Percentiles rank a stretch among this genome's conserved stretches.
phyloP scores from a whole-genome alignment of 2,888 invertebrate genomes.

The Lycocerus yunnanus region DNA sequence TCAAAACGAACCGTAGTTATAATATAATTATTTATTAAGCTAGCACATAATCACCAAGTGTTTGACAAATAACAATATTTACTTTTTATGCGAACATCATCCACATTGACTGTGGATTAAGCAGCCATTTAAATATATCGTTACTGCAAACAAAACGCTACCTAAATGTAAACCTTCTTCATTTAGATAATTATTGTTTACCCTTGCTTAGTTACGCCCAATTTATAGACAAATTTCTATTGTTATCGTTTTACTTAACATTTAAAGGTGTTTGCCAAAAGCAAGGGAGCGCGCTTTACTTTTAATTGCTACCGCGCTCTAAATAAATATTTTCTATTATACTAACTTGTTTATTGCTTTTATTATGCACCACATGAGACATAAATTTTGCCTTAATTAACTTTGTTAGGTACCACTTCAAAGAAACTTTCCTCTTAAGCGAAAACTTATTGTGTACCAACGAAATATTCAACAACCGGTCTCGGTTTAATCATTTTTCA shows the following conservation, averaged over 20 bases:
- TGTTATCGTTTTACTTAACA: conserved; percentile 22
- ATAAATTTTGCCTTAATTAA: background rate
- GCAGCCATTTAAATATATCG: conserved; percentile 41
- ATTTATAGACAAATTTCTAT: conserved; percentile 36
- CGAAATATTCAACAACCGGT: background rate
- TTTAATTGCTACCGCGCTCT: conserved; percentile 3
- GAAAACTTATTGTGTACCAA: background rate
- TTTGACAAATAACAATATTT: conserved; percentile 55
- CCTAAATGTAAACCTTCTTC: conserved; percentile 37
- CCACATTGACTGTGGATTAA: conserved; percentile 42
- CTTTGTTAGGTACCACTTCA: background rate
- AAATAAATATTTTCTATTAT: background rate
- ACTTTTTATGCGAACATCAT: conserved; percentile 46
- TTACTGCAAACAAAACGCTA: conserved; percentile 36
- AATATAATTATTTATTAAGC: conserved; percentile 43
- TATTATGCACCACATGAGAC: background rate
- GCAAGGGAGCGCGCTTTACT: background rate
- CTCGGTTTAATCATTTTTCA: background rate
- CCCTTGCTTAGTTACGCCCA: conserved; percentile 37
- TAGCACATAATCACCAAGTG: conserved; percentile 46
- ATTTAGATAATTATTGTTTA: conserved; percentile 39
- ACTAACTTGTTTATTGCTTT: background rate
- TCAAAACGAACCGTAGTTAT: conserved; percentile 31
- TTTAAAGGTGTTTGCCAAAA: conserved; percentile 19
- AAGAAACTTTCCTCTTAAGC: background rate